Conservation (phyloP, 2,113 vertebrate genomes). For the Pelusios castaneus region DNA sequence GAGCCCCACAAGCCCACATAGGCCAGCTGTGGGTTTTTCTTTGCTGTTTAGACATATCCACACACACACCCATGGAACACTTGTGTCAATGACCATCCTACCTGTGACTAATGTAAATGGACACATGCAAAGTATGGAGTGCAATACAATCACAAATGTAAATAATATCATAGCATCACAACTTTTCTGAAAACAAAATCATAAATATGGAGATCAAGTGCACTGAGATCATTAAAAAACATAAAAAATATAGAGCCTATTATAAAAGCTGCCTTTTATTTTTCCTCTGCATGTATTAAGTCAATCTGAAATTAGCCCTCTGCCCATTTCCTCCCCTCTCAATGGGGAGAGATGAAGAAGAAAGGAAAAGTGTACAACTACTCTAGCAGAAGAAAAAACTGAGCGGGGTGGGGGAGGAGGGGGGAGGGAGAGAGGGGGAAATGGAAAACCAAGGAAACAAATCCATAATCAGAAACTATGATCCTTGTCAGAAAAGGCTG, state of each 20-base stretch:
- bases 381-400: neutral
- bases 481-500: neutral
- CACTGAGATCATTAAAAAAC: no score
- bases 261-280: neutral
- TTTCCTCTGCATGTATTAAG: neutral
- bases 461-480: neutral
- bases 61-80: neutral
- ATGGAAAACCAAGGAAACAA: neutral
- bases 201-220: neutral
- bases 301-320: neutral
- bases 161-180: neutral
- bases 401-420: neutral
- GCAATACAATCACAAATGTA: neutral
- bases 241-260: no score
- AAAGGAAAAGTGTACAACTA: neutral
- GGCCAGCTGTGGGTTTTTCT: no score
- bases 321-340: neutral
- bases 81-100: neutral
- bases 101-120: neutral
- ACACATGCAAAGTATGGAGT: neutral
- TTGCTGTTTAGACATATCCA: no score
- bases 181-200: neutral
- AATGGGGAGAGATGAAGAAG: neutral
- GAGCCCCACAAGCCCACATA: no score
- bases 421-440: no score